Evolutionary conservation across 2,797 vertebrate genomes (phyloP).

Genomic region (Acanthiza pusilla): DNA sequence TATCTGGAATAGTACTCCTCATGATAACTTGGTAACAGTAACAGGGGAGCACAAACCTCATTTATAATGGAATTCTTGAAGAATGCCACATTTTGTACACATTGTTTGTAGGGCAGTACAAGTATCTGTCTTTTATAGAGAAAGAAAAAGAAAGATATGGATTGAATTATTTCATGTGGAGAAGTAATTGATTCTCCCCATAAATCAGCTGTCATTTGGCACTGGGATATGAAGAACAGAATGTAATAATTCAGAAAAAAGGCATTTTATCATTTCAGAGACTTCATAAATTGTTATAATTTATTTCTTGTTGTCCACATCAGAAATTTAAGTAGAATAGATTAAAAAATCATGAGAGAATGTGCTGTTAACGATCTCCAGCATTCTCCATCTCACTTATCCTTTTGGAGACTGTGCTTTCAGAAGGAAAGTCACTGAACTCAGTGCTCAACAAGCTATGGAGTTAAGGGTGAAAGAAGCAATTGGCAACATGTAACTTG

Average conservation of each 20-base stretch:
- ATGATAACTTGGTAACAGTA: not conserved
- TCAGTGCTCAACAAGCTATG: not conserved
- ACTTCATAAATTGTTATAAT: not conserved
- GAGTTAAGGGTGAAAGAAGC: not conserved
- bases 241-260: not conserved
- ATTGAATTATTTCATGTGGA: not conserved
- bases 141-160: not conserved
- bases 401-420: not conserved
- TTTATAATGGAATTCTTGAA: not conserved
- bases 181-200: not conserved
- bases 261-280: not conserved
- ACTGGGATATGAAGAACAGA: not conserved
- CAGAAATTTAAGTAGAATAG: not conserved
- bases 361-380: not conserved
- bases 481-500: not conserved
- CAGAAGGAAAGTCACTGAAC: not conserved
- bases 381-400: not conserved
- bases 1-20: not conserved
- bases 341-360: not conserved
- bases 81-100: not conserved
- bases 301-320: slow-evolving; percentile 11
- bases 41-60: not conserved
- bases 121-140: not conserved
- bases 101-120: not conserved
- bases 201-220: not conserved